Evolutionary conservation across 2,888 invertebrate genomes (phyloP).

Genomic region (Ischnura elegans): DNA sequence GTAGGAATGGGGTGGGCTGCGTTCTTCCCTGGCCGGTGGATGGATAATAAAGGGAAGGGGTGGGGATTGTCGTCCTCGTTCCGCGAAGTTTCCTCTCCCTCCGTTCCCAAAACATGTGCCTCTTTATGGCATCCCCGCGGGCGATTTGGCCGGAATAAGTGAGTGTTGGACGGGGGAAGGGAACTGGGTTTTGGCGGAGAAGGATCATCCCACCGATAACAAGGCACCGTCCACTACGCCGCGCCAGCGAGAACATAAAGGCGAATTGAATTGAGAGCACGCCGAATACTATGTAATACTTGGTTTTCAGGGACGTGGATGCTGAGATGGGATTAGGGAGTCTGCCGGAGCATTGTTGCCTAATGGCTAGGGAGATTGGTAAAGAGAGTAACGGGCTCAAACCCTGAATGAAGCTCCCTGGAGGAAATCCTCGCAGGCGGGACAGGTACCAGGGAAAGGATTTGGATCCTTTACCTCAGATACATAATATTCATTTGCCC

Average conservation of each 20-base stretch:
- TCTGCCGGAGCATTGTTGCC: background rate
- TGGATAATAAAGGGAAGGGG: background rate
- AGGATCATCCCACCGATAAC: background rate
- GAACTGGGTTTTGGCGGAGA: background rate
- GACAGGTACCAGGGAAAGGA: background rate
- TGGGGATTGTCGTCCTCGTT: background rate
- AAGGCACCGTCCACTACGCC: background rate
- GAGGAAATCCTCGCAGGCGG: background rate
- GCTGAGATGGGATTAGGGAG: too few relatives aligned
- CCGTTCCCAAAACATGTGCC: background rate
- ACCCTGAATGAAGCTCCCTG: background rate
- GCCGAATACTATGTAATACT: background rate
- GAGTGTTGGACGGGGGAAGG: background rate
- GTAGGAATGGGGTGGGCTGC: background rate
- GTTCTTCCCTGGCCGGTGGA: background rate
- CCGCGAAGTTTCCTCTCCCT: background rate
- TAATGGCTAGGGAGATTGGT: too few relatives aligned
- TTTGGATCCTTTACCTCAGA: too few relatives aligned
- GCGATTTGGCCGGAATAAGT: background rate
- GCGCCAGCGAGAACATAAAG: background rate
- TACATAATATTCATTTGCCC: too few relatives aligned
- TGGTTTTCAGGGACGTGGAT: too few relatives aligned
- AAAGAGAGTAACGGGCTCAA: too few relatives aligned
- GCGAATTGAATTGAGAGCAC: constrained; percentile 15
- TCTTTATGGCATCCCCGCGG: background rate